Percentiles rank a stretch among this genome's conserved stretches.
Evolutionary conservation across 2,888 invertebrate genomes (phyloP).

Genomic region (Latrodectus hesperus): DNA sequence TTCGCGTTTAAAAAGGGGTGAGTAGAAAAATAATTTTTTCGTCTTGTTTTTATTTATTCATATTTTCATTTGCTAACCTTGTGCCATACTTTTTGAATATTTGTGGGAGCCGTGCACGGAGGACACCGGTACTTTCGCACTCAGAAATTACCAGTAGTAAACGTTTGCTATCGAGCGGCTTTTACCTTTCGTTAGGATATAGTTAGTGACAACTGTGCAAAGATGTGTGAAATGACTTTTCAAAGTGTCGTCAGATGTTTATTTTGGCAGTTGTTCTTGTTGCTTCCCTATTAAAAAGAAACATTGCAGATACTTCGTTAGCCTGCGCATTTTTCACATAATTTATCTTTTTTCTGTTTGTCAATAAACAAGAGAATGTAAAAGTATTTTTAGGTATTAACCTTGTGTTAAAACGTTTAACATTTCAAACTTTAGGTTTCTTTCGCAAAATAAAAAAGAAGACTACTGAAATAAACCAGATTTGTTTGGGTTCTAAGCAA

Average conservation of each 20-base stretch:
- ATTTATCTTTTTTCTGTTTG: too few relatives aligned
- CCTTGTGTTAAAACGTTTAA: too few relatives aligned
- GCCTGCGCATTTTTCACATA: too few relatives aligned
- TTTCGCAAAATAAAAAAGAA: too few relatives aligned
- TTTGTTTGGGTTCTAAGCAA: too few relatives aligned
- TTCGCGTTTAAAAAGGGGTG: slow-evolving; percentile 26
- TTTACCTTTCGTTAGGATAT: not conserved
- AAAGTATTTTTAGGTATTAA: too few relatives aligned
- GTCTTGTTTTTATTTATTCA: not conserved
- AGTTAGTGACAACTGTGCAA: not conserved
- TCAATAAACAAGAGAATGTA: too few relatives aligned
- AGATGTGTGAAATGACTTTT: not conserved
- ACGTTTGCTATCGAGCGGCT: not conserved
- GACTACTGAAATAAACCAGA: too few relatives aligned
- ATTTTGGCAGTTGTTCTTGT: not conserved
- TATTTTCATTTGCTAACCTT: not conserved
- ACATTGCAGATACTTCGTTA: too few relatives aligned
- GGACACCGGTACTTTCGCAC: not conserved
- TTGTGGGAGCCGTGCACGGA: not conserved
- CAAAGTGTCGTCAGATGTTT: not conserved
- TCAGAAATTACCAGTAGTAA: slow-evolving; percentile 2
- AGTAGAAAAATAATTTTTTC: slow-evolving; percentile 25
- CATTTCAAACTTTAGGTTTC: too few relatives aligned
- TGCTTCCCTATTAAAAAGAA: too few relatives aligned
- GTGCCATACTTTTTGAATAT: not conserved